These are phyloP conservation scores for Nibea coibor DNA, from an alignment of 2,113 vertebrate genomes.

Conservation along the genomic window DNA sequence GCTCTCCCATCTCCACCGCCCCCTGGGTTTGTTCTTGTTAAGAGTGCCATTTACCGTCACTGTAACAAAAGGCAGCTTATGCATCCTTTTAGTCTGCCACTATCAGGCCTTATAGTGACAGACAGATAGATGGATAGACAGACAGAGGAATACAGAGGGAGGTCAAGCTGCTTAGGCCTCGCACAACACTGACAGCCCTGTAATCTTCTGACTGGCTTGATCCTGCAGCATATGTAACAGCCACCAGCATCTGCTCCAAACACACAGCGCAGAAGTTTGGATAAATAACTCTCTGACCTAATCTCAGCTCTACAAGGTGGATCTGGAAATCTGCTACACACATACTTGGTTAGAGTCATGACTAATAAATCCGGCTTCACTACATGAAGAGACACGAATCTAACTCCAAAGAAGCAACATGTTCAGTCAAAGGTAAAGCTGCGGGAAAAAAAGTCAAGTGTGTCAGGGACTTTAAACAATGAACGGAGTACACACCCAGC, in stretches of 20 bases:
- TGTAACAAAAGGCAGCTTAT: slow-evolving; percentile 35
- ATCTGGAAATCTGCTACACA: neutral
- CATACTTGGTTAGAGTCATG: neutral
- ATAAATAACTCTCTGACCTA: neutral
- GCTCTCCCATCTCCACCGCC: slow-evolving; percentile 47
- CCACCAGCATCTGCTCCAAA: slow-evolving; percentile 7
- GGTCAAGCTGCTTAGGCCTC: slow-evolving; percentile 63
- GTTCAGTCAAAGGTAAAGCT: slow-evolving; percentile 14
- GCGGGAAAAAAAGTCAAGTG: neutral
- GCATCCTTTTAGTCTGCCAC: slow-evolving; percentile 35
- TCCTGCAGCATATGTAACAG: slow-evolving; percentile 25
- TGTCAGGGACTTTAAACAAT: slow-evolving; percentile 3
- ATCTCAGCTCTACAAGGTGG: neutral
- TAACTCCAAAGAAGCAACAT: neutral
- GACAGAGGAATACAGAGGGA: slow-evolving; percentile 35
- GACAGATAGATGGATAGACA: slow-evolving; percentile 28
- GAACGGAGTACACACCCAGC: slow-evolving; percentile 23
- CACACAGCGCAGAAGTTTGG: neutral
- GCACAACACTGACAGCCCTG: slow-evolving; percentile 25
- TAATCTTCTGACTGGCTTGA: slow-evolving; percentile 47
- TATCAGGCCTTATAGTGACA: slow-evolving; percentile 21
- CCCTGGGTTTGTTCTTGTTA: slow-evolving; percentile 30
- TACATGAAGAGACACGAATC: slow-evolving; percentile 34
- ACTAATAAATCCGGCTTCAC: slow-evolving; percentile 1
- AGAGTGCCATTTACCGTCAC: slow-evolving; percentile 41